Percentiles rank a stretch among this genome's conserved stretches.
Evolutionary conservation across 1,140 invertebrate species (phyloP).

Genomic region (Bombus turneri): DNA sequence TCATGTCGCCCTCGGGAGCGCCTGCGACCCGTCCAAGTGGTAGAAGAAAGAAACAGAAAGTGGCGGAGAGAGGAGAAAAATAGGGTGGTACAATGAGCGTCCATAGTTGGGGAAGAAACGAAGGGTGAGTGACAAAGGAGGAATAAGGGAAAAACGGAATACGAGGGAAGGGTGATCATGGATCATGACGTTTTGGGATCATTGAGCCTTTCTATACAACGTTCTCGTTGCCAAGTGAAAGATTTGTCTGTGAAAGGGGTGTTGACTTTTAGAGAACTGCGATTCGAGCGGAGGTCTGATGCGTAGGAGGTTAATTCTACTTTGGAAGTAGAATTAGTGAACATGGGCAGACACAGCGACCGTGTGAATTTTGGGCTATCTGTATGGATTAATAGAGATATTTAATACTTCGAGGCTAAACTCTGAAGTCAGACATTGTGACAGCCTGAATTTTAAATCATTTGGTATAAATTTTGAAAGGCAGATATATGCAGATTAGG

Average conservation of each 20-base stretch:
- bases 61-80: not conserved
- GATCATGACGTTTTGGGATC: not conserved
- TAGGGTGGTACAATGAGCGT: not conserved
- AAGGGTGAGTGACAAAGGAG: not conserved
- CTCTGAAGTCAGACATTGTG: not conserved
- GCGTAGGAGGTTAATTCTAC: not conserved
- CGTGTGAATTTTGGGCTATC: not conserved
- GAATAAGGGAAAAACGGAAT: not conserved
- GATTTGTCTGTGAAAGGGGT: not conserved
- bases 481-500: not conserved
- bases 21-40: not conserved
- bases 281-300: not conserved
- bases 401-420: not conserved
- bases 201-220: not conserved
- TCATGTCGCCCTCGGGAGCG: constrained; percentile 58
- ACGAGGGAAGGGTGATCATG: not conserved
- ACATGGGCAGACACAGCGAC: not conserved
- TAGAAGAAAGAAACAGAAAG: not conserved
- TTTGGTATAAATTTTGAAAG: not conserved
- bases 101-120: not conserved
- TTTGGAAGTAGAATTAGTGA: not conserved
- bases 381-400: not conserved
- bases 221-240: not conserved
- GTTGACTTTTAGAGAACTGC: not conserved
- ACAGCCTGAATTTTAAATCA: not conserved